A percentile compares a stretch with the other conserved stretches of the same genome.
Conservation (phyloP, 2,888 invertebrate species). For the Drosophila trichaetosa region DNA sequence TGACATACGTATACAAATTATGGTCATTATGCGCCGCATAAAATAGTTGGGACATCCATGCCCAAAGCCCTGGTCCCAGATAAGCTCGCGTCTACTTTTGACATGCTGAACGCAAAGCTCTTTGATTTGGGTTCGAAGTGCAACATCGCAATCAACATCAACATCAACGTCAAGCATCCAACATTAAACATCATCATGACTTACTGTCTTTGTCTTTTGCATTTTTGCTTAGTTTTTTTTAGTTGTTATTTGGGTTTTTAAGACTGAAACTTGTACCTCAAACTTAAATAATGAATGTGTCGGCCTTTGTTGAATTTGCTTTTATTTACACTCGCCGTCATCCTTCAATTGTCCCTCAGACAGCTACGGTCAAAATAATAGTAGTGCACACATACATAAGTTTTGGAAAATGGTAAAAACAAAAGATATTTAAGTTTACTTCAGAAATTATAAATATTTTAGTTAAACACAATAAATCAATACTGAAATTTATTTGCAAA, state of each 20-base stretch:
- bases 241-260: slow-evolving; percentile 36
- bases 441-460: no score
- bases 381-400: not conserved
- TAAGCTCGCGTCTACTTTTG: slow-evolving; percentile 25
- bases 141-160: slow-evolving; percentile 16
- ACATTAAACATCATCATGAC: slow-evolving; percentile 15
- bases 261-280: slow-evolving; percentile 30
- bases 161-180: slow-evolving; percentile 3
- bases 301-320: slow-evolving; percentile 55
- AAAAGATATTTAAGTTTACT: no score
- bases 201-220: not conserved
- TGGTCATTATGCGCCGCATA: slow-evolving; percentile 74
- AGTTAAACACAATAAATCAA: no score
- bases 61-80: slow-evolving; percentile 2
- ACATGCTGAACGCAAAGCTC: slow-evolving; percentile 37
- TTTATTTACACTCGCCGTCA: slow-evolving; percentile 53
- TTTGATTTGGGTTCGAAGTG: slow-evolving; percentile 52
- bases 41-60: slow-evolving; percentile 60
- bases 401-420: not conserved
- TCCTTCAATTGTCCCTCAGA: slow-evolving; percentile 50
- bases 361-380: not conserved
- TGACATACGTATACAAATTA: slow-evolving; percentile 70
- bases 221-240: slow-evolving; percentile 33
- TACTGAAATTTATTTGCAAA: no score
- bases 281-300: slow-evolving; percentile 28